phyloP scores from a whole-genome alignment of 2,888 invertebrate genomes.

The Caenorhabditis sinica region DNA sequence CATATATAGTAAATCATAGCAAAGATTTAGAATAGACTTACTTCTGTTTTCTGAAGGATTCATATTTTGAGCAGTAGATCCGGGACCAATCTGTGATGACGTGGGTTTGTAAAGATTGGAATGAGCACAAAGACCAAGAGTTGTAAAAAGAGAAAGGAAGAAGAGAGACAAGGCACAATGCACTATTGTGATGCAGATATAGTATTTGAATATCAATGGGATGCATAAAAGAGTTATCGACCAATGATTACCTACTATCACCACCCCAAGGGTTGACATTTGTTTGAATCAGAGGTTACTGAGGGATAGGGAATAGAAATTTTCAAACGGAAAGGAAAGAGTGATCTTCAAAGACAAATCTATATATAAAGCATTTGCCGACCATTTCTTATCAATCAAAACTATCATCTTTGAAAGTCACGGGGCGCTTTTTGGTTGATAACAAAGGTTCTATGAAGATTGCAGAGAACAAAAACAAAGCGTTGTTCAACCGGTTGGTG shows the following conservation, averaged over 20 bases:
- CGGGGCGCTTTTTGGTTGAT: conserved; percentile 3
- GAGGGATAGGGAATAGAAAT: no score
- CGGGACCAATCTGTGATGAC: background rate
- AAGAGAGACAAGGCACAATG: no score
- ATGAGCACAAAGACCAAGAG: background rate
- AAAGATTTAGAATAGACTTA: background rate
- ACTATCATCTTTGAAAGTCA: conserved; percentile 18
- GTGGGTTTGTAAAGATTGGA: background rate
- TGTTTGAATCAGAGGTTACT: no score
- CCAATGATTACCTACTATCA: no score
- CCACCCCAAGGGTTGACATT: no score
- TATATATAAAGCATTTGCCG: background rate
- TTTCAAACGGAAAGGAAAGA: background rate
- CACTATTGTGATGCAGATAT: no score
- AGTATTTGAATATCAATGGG: no score
- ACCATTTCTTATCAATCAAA: background rate
- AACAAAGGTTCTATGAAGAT: conserved; percentile 2
- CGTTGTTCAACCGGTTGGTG: conserved; percentile 10
- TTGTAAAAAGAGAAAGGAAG: no score
- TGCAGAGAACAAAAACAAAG: background rate
- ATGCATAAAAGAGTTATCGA: no score
- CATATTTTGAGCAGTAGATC: background rate
- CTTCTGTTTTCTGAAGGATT: background rate
- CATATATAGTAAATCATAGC: background rate
- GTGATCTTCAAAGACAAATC: conserved; percentile 10